Evolutionary conservation across 2,113 vertebrate genomes (phyloP).

Genomic region (Indri indri): DNA sequence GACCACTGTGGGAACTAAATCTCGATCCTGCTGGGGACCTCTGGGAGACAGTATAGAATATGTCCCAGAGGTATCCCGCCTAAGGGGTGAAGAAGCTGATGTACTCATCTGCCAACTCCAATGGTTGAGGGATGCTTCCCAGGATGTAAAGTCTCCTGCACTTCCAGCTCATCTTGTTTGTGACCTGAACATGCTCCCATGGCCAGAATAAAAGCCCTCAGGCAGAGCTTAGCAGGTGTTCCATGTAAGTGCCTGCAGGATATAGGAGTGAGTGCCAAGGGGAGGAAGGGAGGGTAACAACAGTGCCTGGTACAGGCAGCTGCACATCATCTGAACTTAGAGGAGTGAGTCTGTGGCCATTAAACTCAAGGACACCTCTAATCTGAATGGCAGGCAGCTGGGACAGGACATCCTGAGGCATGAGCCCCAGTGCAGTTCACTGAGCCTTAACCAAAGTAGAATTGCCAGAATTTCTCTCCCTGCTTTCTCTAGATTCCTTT

Average conservation of each 20-base stretch:
- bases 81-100: background rate
- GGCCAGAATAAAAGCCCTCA: background rate
- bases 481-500: background rate
- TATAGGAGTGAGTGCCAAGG: background rate
- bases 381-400: background rate
- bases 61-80: background rate
- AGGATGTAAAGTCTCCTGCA: background rate
- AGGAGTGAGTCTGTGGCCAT: background rate
- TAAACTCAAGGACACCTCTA: slow-evolving; percentile 8
- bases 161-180: background rate
- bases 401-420: background rate
- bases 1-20: background rate
- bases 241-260: background rate
- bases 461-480: background rate
- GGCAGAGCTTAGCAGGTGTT: background rate
- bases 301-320: background rate
- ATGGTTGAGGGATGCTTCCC: background rate
- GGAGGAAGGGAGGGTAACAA: background rate
- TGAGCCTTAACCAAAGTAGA: background rate
- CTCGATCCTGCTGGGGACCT: background rate
- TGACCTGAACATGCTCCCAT: background rate
- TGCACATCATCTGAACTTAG: background rate
- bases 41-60: background rate
- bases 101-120: background rate
- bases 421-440: background rate